phyloP scores from a whole-genome alignment of 2,888 invertebrate species.

The Xanthorhoe spadicearia region DNA sequence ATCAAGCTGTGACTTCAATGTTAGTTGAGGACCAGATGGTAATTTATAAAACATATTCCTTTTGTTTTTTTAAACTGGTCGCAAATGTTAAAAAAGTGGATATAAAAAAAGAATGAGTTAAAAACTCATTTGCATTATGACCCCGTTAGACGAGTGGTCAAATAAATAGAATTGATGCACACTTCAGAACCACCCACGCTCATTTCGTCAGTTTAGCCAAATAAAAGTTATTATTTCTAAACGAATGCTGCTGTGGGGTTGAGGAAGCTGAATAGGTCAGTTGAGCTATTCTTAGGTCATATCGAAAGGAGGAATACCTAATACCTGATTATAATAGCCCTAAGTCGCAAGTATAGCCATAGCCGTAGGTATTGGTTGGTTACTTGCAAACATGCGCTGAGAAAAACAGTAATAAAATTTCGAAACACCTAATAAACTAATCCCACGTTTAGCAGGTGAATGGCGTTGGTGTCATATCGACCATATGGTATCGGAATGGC shows the following conservation, averaged over 20 bases:
- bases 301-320: neutral
- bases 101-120: neutral
- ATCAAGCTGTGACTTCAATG: too few species aligned
- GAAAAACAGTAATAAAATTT: conserved; percentile 10
- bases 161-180: conserved; percentile 10
- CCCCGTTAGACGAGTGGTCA: neutral
- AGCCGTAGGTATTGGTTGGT: neutral
- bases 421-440: neutral
- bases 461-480: conserved; percentile 26
- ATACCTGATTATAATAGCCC: neutral
- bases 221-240: conserved; percentile 32
- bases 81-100: neutral
- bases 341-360: too few species aligned
- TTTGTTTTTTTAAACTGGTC: too few species aligned
- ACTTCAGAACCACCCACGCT: conserved; percentile 29
- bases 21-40: too few species aligned
- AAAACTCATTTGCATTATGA: conserved; percentile 1
- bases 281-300: conserved; percentile 17
- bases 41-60: too few species aligned
- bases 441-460: conserved; percentile 24
- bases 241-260: conserved; percentile 19
- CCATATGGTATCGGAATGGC: conserved; percentile 23
- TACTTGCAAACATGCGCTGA: neutral
- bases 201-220: conserved; percentile 36
- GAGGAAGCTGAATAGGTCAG: neutral